Percentiles rank a stretch among this genome's conserved stretches.
Conservation (phyloP, 2,797 vertebrate species). For the Tiaroga cobitis region DNA sequence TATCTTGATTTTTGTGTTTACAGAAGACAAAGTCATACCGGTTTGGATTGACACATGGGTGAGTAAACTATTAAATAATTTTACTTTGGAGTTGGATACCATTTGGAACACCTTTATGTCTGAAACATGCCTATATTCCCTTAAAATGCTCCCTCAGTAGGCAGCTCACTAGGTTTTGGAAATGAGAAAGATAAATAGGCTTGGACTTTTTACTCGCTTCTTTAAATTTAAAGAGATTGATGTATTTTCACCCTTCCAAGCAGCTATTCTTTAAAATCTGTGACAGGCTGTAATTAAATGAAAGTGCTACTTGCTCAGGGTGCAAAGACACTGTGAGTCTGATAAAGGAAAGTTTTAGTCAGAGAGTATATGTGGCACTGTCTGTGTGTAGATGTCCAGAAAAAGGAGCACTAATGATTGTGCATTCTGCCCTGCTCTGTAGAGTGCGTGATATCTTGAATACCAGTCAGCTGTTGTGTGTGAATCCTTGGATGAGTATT, state of each 20-base stretch:
- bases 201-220: constrained; percentile 17
- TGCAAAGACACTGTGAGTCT: constrained; percentile 37
- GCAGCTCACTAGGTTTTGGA: background rate
- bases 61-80: background rate
- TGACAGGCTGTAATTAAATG: constrained; percentile 45
- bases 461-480: constrained; percentile 57
- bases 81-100: background rate
- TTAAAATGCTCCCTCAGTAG: constrained; percentile 4
- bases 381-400: constrained; percentile 3
- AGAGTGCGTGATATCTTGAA: constrained; percentile 59
- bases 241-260: constrained; percentile 39
- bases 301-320: constrained; percentile 21
- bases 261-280: constrained; percentile 38
- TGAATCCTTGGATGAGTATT: constrained; percentile 62
- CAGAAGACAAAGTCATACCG: background rate
- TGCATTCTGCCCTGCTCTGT: constrained; percentile 23
- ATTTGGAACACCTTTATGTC: background rate
- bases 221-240: constrained; percentile 24
- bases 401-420: constrained; percentile 35
- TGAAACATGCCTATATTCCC: background rate
- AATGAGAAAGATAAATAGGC: background rate
- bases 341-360: constrained; percentile 2
- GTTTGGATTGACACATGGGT: background rate
- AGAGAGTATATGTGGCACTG: background rate
- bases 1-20: background rate